These are phyloP conservation scores for Phengaris alcon DNA, from an alignment of 2,888 invertebrate species.

Conservation along the genomic window DNA sequence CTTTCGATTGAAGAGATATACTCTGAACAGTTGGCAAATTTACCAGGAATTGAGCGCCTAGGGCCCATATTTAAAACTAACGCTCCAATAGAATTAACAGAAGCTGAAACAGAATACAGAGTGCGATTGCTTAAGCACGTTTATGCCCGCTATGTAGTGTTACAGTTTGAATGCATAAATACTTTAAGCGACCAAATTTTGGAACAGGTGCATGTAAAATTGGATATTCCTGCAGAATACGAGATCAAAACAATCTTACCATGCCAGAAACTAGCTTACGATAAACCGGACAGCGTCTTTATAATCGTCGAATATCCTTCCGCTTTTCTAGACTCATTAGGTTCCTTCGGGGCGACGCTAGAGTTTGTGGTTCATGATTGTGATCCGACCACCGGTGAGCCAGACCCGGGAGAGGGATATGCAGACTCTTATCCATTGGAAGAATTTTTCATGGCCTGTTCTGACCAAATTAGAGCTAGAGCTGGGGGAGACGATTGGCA, in stretches of 20 bases:
- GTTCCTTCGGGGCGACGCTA: constrained; percentile 91
- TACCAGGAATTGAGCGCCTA: constrained; percentile 92
- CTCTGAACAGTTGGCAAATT: constrained; percentile 86
- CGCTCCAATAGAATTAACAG: constrained; percentile 92
- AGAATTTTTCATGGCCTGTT: constrained; percentile 79
- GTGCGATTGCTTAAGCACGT: constrained; percentile 96
- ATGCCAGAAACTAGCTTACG: constrained; percentile 89
- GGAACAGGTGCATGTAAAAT: constrained; percentile 92
- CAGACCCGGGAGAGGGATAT: constrained; percentile 97
- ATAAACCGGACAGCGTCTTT: constrained; percentile 91
- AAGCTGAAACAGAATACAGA: constrained; percentile 97
- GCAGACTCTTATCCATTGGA: constrained; percentile 97
- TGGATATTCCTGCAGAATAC: constrained; percentile 92
- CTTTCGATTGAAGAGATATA: constrained; percentile 94
- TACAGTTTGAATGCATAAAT: constrained; percentile 98
- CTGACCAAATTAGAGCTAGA: constrained; percentile 63
- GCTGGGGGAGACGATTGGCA: constrained; percentile 67
- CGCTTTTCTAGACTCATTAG: constrained; percentile 82
- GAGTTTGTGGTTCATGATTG: constrained; percentile 98
- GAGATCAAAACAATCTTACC: constrained; percentile 84
- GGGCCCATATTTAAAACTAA: constrained; percentile 94
- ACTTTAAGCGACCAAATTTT: constrained; percentile 96
- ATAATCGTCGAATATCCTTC: constrained; percentile 84
- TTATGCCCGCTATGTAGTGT: constrained; percentile 89
- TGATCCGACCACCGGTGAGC: constrained; percentile 95